Evolutionary conservation across 2,113 vertebrate species (phyloP), one percentile per base, ranked within the genome.

Genomic region (Rhynchomys soricoides): DNA sequence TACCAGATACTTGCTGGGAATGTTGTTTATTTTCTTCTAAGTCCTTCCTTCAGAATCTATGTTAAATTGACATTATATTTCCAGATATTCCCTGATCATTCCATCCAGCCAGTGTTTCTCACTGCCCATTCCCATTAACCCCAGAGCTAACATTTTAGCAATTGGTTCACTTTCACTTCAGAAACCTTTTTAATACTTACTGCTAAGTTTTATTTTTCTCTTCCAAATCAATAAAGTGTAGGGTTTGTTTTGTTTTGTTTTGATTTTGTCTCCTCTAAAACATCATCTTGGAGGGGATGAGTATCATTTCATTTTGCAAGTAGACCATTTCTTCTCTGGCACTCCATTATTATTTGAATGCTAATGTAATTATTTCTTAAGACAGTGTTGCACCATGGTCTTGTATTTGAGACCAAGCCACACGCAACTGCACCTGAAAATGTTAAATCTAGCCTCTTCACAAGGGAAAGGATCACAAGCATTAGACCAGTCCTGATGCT

Each of bases 181-280:
- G 48, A 92, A 66, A 52, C 12, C 31, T 94, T 52, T 95, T 89
- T 91, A 29, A 40, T 78, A n/a, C 10, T 77, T 82, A n/a, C 7
- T 78, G 12, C 29, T 24, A 81, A 78, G 16, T n/a, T 96, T 97
- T 77, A 59, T 89, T 87, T 87, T 87, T 94, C 94, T 93, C 31
- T 89, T 91, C 79, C 71, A 71, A 94, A 37, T 92, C 64, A 73
- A 34, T 70, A 4, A 73, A 19, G 3, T n/a, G 34, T 13, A 57
- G 48, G 43, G 4, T 16, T 59, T 13, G 8, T 43, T 6, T 31
- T 43, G 8, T 16, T 17, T 62, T 59, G 6, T 29, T 62, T 6
- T 29, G 43, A 62, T 29, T 96, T 95, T 89, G 29, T 71, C 29
- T 96, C 37, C 43, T 96, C 37, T 88, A 90, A 96, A 94, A 85